These are phyloP conservation scores for Strix uralensis DNA, from an alignment of 2,113 vertebrate species.

Conservation along the genomic window DNA sequence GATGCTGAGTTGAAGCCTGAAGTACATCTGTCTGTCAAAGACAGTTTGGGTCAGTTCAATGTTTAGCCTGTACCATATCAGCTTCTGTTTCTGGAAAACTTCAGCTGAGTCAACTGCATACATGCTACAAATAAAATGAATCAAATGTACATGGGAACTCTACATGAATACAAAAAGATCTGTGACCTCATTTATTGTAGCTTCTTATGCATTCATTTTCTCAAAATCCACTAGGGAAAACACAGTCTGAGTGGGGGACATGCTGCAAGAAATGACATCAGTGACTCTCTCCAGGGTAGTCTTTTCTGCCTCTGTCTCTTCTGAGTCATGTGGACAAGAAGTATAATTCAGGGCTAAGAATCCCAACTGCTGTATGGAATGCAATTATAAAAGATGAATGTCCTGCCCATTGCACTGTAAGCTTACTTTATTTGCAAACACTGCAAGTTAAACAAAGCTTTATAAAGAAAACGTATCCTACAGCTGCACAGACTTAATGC, in stretches of 20 bases:
- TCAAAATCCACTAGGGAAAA: not conserved
- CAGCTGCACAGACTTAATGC: slow-evolving; percentile 25
- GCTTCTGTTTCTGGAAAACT: not conserved
- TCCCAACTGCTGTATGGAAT: not conserved
- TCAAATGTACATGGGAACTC: not conserved
- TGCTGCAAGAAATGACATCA: not conserved
- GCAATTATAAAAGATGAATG: not conserved
- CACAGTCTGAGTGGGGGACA: not conserved
- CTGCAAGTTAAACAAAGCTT: not conserved
- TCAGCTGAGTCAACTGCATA: not conserved
- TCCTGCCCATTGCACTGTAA: not conserved
- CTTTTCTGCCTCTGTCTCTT: not conserved
- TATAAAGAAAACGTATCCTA: not conserved
- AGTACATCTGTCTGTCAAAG: not conserved
- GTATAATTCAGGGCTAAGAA: not conserved
- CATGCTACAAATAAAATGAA: not conserved
- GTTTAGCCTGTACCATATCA: not conserved
- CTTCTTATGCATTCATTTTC: not conserved
- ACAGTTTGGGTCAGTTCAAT: not conserved
- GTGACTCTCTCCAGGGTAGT: not conserved
- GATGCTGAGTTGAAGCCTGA: not conserved
- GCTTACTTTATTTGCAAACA: slow-evolving; percentile 12
- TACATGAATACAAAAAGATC: not conserved
- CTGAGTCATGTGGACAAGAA: not conserved
- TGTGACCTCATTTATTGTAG: not conserved